Evolutionary conservation across 1,140 invertebrate genomes (phyloP), one percentile per base, ranked within the genome.

Genomic region (Listronotus oregonensis): DNA sequence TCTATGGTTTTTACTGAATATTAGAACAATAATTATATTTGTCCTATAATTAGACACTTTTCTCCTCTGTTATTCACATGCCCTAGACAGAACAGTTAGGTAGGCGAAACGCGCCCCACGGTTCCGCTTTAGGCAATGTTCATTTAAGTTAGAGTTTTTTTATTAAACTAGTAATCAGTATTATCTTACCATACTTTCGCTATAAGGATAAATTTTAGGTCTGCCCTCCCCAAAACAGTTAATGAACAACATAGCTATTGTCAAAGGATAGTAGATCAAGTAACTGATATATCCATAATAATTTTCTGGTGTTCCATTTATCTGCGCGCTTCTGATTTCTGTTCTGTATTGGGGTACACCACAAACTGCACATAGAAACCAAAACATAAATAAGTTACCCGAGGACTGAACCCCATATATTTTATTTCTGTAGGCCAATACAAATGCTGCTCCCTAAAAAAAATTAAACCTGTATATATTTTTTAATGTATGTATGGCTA

Each of bases 301-400:
- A 14, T 82, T 80, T 49, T 80, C 79, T 40, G 80, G 72, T 9
- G 21, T 63, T 11, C 34, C 57, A 57, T 51, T 77, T 64, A 8
- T 77, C 52, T 58, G 72, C 66, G 59, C 83, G 43, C 74, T 64
- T 7, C 81, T 77, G 31, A 91, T 80, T 75, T 90, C 83, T 46
- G 86, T 87, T 71, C 91, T 84, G 71, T 91, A 90, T 71, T 89
- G 88, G 12, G 92, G 82, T 66, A 88, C 77, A 21, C 89, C 89
- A 66, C 86, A 88, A 14, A 95, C 9, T 6, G 82, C 77, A 44
- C 90, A 77, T 7, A 93, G 75, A 21, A 95, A 82, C 93, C 93
- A 97, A 81, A 95, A 97, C 49, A 93, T 78, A 77, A 95, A 95
- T 68, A 94, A 80, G 43, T 92, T 82, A 27, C 94, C 95, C n/a